phyloP scores from a whole-genome alignment of 2,113 vertebrate genomes.

The Vicugna pacos region DNA sequence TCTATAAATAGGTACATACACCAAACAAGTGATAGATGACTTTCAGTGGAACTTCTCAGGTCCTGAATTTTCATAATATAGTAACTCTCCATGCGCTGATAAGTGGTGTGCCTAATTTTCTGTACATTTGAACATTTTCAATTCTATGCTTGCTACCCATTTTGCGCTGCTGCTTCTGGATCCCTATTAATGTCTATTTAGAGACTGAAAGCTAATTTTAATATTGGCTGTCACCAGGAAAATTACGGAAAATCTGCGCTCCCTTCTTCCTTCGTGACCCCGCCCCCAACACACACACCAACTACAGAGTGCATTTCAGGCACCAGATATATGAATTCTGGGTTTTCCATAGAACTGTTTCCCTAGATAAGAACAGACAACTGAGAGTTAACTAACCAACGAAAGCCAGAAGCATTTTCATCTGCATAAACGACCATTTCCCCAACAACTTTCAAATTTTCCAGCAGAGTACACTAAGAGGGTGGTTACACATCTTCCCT shows the following conservation, averaged over 20 bases:
- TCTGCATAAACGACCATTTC: conserved; percentile 54
- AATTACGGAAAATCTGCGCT: neutral
- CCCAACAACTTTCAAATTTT: conserved; percentile 18
- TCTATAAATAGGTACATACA: neutral
- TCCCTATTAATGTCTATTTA: neutral
- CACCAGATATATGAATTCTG: neutral
- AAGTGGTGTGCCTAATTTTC: neutral
- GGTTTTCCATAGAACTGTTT: neutral
- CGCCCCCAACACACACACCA: neutral
- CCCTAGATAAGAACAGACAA: neutral
- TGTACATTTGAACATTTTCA: neutral
- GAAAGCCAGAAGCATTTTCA: conserved; percentile 15
- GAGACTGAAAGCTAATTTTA: conserved; percentile 26
- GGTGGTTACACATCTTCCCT: neutral
- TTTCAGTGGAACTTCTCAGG: neutral
- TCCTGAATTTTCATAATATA: neutral
- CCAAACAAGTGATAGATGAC: conserved; percentile 48
- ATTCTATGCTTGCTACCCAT: neutral
- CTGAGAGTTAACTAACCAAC: neutral
- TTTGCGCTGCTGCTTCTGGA: neutral
- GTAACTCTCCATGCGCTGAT: neutral
- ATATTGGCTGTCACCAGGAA: neutral
- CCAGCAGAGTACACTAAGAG: neutral
- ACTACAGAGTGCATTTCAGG: neutral
- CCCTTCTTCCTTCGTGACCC: neutral